Conservation (phyloP, 2,888 invertebrate genomes). For the Meta bourneti region DNA sequence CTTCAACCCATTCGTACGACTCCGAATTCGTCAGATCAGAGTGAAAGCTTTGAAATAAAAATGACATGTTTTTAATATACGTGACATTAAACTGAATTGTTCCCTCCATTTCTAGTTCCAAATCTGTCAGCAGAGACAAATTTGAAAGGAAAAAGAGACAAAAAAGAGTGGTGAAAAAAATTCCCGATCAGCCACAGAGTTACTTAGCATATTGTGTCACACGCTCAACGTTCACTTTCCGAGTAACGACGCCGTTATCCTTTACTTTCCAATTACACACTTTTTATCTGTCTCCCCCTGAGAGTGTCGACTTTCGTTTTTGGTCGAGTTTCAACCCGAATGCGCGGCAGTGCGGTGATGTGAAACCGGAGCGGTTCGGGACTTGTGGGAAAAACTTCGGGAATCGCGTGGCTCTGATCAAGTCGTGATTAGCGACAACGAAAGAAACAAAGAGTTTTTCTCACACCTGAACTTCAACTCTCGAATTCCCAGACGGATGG, state of each 20-base stretch:
- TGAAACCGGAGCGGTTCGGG: conserved; percentile 37
- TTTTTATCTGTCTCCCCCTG: background rate
- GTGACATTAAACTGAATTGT: too few species aligned
- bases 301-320: conserved; percentile 12
- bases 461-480: background rate
- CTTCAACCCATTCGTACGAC: too few species aligned
- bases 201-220: background rate
- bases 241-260: background rate
- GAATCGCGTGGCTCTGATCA: background rate
- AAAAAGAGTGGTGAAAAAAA: too few species aligned
- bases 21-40: too few species aligned
- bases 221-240: conserved; percentile 1
- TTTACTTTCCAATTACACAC: background rate
- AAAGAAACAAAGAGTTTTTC: background rate
- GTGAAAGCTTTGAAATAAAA: too few species aligned
- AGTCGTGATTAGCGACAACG: background rate
- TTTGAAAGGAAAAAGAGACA: too few species aligned
- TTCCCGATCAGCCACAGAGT: too few species aligned
- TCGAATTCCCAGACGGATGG: conserved; percentile 25
- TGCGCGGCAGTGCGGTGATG: conserved; percentile 27
- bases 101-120: too few species aligned
- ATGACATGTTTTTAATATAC: too few species aligned
- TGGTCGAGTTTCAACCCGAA: background rate
- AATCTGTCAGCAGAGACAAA: too few species aligned
- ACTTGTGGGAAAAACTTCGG: conserved; percentile 4